Conservation (phyloP, 2,888 invertebrate genomes). For the Tridacna gigas region DNA sequence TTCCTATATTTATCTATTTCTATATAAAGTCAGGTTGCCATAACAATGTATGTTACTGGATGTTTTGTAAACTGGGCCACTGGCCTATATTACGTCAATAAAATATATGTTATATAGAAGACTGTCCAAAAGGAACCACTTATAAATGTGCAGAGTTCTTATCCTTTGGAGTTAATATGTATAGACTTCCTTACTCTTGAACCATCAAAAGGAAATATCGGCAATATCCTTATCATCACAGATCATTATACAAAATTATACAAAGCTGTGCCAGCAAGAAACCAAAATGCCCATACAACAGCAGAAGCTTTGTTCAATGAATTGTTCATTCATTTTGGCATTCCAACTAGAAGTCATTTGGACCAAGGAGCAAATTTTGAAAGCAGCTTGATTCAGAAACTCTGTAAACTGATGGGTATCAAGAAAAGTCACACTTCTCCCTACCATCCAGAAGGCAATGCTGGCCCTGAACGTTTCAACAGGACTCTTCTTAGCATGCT, state of each 20-base stretch:
- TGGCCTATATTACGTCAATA: no score
- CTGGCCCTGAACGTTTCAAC: not conserved
- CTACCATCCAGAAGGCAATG: not conserved
- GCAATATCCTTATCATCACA: conserved; percentile 1
- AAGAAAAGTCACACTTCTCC: not conserved
- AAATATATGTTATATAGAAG: no score
- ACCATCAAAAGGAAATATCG: not conserved
- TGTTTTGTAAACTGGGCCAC: no score
- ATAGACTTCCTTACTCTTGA: not conserved
- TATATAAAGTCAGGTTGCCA: no score
- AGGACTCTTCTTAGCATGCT: no score
- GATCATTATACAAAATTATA: not conserved
- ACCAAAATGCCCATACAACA: not conserved
- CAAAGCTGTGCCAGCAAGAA: not conserved
- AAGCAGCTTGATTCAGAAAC: not conserved
- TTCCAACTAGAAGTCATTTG: not conserved
- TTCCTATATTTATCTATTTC: no score
- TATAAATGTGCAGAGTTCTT: not conserved
- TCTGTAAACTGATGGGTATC: not conserved
- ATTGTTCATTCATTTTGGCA: not conserved
- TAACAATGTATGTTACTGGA: no score
- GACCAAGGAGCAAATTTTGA: conserved; percentile 4
- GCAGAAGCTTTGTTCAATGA: not conserved
- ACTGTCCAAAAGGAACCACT: not conserved
- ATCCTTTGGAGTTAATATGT: conserved; percentile 6